Evolutionary conservation across 2,888 invertebrate species (phyloP), one percentile per base, ranked within the genome.

Genomic region (Parnassius mnemosyne): DNA sequence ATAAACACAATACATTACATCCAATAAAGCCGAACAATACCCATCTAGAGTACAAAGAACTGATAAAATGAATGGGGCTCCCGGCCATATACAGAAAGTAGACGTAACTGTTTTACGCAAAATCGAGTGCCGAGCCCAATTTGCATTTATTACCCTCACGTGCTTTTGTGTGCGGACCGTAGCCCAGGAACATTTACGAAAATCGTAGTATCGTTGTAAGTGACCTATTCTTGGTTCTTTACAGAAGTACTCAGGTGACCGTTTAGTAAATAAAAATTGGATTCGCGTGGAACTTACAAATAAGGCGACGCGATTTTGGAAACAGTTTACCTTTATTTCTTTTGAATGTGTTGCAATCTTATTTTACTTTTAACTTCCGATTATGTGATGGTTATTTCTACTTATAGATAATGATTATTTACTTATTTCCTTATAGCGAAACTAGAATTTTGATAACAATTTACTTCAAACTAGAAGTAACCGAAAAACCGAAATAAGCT

Each of bases 91-190:
- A 34, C 51, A 43, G 60, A 55, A 57, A 64, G 60, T 64, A 16
- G 16, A 57, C 66, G 68, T 74, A 77, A 78, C 77, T 75, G 70
- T 75, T 78, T 77, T 71, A 73, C 70, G 69, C 73, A 58, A 76
- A 76, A 77, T 76, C 73, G 78, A 77, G 77, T 74, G 76, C 69
- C 62, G 53, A 2, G 44, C 67, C 78, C 84, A 85, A 85, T 85
- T 84, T 85, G 83, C 85, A 85, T 85, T 81, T 80, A 84, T 85
- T 83, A 80, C 78, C 65, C 69, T 71, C 73, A 75, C 76, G 77
- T 79, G 80, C 79, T 79, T 74, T 76, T 77, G 78, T 77, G 73
- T 74, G 73, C 60, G 65, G 65, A 57, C 66, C 66, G 62, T 64
- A 64, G 67, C 64, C 64, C 63, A 55, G 70, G 69, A 70, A 73